phyloP scores from a whole-genome alignment of 2,888 invertebrate species.

The Mechanitis mazaeus region DNA sequence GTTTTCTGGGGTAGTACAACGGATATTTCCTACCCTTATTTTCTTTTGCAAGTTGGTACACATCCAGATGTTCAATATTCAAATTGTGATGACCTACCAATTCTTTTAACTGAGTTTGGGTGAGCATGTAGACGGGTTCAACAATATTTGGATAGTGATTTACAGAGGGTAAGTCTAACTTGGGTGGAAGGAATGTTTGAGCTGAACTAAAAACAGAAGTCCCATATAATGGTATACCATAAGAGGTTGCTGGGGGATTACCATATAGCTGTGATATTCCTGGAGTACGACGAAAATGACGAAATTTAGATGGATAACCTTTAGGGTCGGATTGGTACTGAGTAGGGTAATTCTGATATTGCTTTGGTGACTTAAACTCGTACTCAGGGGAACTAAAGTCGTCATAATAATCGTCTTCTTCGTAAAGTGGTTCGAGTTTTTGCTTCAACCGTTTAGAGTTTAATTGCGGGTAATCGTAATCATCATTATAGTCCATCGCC shows the following conservation, averaged over 20 bases:
- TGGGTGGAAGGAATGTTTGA: slow-evolving; percentile 25
- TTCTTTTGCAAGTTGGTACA: slow-evolving; percentile 47
- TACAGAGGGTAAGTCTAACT: slow-evolving; percentile 28
- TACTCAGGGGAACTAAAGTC: slow-evolving; percentile 34
- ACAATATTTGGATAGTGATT: slow-evolving; percentile 31
- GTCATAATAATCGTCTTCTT: slow-evolving; percentile 39
- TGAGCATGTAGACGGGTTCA: slow-evolving; percentile 64
- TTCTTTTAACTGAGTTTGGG: slow-evolving; percentile 56
- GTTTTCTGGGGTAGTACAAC: slow-evolving; percentile 40
- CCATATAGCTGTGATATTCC: slow-evolving; percentile 24
- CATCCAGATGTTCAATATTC: slow-evolving; percentile 61
- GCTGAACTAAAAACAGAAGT: slow-evolving; percentile 24
- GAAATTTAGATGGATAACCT: slow-evolving; percentile 38
- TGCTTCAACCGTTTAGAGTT: slow-evolving; percentile 30
- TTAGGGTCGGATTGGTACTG: slow-evolving; percentile 31
- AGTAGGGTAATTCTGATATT: slow-evolving; percentile 30
- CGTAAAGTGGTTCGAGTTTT: slow-evolving; percentile 38
- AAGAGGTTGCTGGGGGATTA: slow-evolving; percentile 33
- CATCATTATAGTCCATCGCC: slow-evolving; percentile 38
- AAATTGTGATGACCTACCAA: slow-evolving; percentile 56
- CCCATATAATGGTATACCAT: slow-evolving; percentile 35
- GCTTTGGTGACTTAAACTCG: slow-evolving; percentile 38
- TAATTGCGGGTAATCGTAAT: slow-evolving; percentile 34
- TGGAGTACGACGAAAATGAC: slow-evolving; percentile 33
- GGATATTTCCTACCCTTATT: slow-evolving; percentile 31